Conservation (phyloP, 2,888 invertebrate genomes). For the Choristoneura rosaceana region DNA sequence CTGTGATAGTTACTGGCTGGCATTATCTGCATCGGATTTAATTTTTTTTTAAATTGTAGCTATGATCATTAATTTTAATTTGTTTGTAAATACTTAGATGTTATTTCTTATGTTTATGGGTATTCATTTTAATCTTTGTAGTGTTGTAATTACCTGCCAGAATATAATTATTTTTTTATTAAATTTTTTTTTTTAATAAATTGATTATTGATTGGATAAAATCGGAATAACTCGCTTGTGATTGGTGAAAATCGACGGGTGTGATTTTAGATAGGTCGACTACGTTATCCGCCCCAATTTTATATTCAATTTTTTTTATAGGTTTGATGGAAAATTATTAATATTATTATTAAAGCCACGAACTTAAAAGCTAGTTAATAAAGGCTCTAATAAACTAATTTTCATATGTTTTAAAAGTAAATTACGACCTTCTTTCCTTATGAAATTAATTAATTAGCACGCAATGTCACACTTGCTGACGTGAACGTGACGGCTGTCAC, state of each 20-base stretch:
- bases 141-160: background rate
- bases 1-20: constrained; percentile 31
- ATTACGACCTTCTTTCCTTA: no score
- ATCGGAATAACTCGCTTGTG: background rate
- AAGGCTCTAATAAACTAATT: no score
- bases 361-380: no score
- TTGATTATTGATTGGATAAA: background rate
- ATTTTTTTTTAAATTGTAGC: background rate
- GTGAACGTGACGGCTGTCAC: no score
- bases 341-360: no score
- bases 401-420: no score
- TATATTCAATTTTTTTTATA: background rate
- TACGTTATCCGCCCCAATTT: background rate
- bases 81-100: constrained; percentile 22
- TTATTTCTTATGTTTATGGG: constrained; percentile 7
- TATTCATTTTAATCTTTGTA: constrained; percentile 1
- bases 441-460: no score
- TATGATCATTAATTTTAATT: background rate
- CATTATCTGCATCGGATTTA: constrained; percentile 3
- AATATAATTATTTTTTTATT: background rate
- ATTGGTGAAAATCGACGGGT: background rate
- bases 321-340: background rate
- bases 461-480: no score
- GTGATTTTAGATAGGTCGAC: background rate
- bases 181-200: background rate